Percentiles rank a stretch among this genome's conserved stretches.
phyloP scores from a whole-genome alignment of 2,113 vertebrate species.

The Phaethon lepturus region DNA sequence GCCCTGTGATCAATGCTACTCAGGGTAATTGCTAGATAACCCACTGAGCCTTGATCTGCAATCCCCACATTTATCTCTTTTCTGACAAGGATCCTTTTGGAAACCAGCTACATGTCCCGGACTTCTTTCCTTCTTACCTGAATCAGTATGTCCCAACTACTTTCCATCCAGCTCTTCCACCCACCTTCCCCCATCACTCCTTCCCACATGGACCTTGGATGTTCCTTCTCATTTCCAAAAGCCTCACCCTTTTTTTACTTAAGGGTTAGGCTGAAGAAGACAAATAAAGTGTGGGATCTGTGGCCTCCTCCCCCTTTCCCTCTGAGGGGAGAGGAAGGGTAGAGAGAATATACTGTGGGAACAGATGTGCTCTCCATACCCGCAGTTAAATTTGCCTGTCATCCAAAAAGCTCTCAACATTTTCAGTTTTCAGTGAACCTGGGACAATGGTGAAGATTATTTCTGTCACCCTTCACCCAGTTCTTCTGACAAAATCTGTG shows the following conservation, averaged over 20 bases:
- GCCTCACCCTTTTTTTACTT: not conserved
- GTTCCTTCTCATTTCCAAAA: not conserved
- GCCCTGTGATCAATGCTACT: not conserved
- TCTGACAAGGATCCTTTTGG: not conserved
- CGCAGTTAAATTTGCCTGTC: not conserved
- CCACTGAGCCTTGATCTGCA: not conserved
- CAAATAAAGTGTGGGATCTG: not conserved
- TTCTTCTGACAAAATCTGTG: not conserved
- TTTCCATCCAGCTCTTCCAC: not conserved
- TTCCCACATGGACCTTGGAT: not conserved
- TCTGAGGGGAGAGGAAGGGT: not conserved
- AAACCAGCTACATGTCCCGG: not conserved
- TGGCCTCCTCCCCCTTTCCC: not conserved
- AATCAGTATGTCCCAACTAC: not conserved
- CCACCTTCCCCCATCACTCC: not conserved
- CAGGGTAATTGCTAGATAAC: not conserved
- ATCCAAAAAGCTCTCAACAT: not conserved
- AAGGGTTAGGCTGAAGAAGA: not conserved
- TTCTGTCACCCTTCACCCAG: not conserved
- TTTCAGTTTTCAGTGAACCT: not conserved
- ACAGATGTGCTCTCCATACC: not conserved
- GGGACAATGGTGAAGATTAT: not conserved
- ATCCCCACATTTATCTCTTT: not conserved
- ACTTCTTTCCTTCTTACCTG: not conserved
- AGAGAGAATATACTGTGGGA: not conserved